These are phyloP conservation scores for Chionoecetes opilio DNA, from an alignment of 1,140 invertebrate genomes.

Conservation along the genomic window DNA sequence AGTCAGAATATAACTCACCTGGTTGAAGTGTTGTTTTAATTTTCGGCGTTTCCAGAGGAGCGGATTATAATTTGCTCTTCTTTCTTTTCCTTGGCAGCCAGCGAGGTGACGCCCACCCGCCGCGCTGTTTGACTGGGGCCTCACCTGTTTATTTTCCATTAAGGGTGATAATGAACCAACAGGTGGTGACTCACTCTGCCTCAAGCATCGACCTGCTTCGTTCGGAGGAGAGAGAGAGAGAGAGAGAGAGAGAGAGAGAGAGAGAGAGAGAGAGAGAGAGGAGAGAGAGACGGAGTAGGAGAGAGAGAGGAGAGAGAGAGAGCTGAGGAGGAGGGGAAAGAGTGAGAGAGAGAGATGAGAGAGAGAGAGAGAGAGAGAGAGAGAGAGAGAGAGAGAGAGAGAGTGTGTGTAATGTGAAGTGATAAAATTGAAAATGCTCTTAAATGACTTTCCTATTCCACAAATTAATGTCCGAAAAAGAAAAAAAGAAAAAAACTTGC, in stretches of 20 bases:
- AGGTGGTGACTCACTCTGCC: conserved; percentile 15
- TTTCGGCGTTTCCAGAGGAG: not conserved
- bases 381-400: too few relatives aligned
- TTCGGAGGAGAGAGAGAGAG: not conserved
- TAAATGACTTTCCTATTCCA: too few relatives aligned
- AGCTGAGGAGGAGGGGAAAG: not conserved
- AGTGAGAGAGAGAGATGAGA: conserved; percentile 23
- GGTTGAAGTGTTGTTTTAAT: not conserved
- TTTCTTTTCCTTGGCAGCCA: not conserved
- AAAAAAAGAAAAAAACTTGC: not conserved
- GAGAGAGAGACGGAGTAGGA: not conserved
- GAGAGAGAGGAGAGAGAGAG: conserved; percentile 32
- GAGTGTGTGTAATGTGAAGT: too few relatives aligned
- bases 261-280: conserved; percentile 31
- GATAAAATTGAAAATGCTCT: too few relatives aligned
- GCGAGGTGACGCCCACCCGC: not conserved
- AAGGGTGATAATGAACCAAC: conserved; percentile 39
- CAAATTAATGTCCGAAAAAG: not conserved
- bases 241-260: not conserved
- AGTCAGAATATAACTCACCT: too few relatives aligned
- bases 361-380: too few relatives aligned
- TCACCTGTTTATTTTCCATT: conserved; percentile 33
- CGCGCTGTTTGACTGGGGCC: conserved; percentile 1
- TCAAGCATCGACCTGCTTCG: not conserved
- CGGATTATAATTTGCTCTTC: not conserved